These are phyloP conservation scores for Galeruca laticollis DNA, from an alignment of 2,888 invertebrate species.

Conservation along the genomic window DNA sequence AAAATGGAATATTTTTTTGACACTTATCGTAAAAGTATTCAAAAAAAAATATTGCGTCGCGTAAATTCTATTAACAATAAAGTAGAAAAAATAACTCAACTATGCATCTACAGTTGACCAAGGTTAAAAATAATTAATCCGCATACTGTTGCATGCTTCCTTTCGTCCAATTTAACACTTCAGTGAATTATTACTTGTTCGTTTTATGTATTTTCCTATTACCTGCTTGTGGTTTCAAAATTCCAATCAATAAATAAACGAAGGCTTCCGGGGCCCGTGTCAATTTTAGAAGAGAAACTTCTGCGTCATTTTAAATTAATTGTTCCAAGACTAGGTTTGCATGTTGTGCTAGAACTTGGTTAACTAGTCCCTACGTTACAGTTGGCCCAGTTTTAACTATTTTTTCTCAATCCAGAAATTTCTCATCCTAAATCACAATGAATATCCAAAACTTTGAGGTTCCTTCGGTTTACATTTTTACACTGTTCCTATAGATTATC, in stretches of 20 bases:
- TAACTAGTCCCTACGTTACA: too few species aligned
- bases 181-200: neutral
- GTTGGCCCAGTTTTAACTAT: too few species aligned
- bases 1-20: neutral
- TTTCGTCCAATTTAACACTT: constrained; percentile 11
- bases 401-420: too few species aligned
- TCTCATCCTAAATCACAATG: too few species aligned
- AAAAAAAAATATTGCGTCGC: neutral
- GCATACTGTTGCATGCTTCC: neutral
- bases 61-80: neutral
- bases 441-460: too few species aligned
- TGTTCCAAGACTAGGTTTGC: too few species aligned
- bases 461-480: too few species aligned
- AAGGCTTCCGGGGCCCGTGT: too few species aligned
- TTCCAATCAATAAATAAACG: neutral
- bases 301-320: too few species aligned
- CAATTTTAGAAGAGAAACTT: too few species aligned
- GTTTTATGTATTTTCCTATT: constrained; percentile 7
- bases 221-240: constrained; percentile 2
- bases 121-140: constrained; percentile 6
- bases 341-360: too few species aligned
- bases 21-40: neutral
- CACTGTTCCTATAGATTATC: too few species aligned
- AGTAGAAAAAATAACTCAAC: neutral
- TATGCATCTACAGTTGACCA: constrained; percentile 4